Conservation (phyloP, 2,113 vertebrate species). For the Felis chaus region DNA sequence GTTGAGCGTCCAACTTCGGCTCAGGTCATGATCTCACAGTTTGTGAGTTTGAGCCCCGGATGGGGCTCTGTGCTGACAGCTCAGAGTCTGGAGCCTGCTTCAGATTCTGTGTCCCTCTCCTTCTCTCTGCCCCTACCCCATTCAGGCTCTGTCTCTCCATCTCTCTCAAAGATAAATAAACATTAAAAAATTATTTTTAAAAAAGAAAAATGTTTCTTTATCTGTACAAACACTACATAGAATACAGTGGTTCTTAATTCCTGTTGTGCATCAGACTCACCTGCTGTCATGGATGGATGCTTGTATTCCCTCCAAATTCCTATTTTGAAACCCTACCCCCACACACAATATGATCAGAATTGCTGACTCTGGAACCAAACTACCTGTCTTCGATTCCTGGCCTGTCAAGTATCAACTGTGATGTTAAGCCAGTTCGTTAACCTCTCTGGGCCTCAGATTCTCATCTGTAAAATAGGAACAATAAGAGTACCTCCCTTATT, state of each 20-base stretch:
- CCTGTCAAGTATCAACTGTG: neutral
- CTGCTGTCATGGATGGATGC: neutral
- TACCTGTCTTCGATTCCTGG: neutral
- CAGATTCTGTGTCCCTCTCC: too few relatives aligned
- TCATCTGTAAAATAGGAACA: neutral
- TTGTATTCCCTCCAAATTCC: neutral
- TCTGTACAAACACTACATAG: neutral
- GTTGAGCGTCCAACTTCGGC: too few relatives aligned
- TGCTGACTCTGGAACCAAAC: neutral
- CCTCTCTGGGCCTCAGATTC: neutral
- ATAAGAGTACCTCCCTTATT: neutral
- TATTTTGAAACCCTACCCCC: neutral
- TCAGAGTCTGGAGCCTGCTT: too few relatives aligned
- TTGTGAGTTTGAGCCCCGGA: too few relatives aligned
- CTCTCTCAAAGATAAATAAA: too few relatives aligned
- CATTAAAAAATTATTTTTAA: too few relatives aligned
- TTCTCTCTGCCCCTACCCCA: too few relatives aligned
- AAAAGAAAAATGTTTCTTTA: neutral
- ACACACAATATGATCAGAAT: neutral
- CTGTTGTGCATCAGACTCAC: neutral
- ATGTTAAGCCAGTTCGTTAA: neutral
- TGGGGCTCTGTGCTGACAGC: too few relatives aligned
- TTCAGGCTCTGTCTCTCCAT: too few relatives aligned
- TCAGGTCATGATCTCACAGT: too few relatives aligned
- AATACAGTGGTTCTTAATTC: neutral